Evolutionary conservation across 1,140 invertebrate genomes (phyloP).

Genomic region (Drosophila arizonae): DNA sequence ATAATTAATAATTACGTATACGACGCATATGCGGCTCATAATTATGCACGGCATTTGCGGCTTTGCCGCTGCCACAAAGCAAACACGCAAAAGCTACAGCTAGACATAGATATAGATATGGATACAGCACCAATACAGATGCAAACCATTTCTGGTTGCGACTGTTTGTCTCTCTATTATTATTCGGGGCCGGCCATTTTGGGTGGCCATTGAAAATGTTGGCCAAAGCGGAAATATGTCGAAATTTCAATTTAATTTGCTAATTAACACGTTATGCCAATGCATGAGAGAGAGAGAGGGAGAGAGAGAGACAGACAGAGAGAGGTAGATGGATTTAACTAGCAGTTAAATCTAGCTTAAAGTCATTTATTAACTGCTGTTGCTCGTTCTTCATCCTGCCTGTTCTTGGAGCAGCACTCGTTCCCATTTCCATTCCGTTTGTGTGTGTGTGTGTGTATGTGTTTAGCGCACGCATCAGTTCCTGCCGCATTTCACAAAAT

Average conservation of each 20-base stretch:
- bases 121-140: constrained; percentile 1
- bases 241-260: constrained; percentile 70
- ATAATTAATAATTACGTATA: constrained; percentile 56
- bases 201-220: constrained; percentile 36
- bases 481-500: constrained; percentile 36
- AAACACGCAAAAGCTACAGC: constrained; percentile 37
- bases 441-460: not conserved
- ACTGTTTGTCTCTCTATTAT: constrained; percentile 29
- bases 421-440: constrained; percentile 16
- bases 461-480: constrained; percentile 46
- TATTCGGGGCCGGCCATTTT: constrained; percentile 45
- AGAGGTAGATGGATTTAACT: not conserved
- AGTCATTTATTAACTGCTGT: constrained; percentile 3
- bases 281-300: not conserved
- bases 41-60: constrained; percentile 58
- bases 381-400: not conserved
- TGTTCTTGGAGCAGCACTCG: constrained; percentile 1
- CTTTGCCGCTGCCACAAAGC: constrained; percentile 32
- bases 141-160: constrained; percentile 28
- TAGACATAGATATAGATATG: constrained; percentile 6
- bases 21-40: constrained; percentile 46
- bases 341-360: constrained; percentile 9
- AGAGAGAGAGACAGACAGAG: not conserved
- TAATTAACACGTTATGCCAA: constrained; percentile 27
- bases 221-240: constrained; percentile 65